A percentile compares a stretch with the other conserved stretches of the same genome.
phyloP scores from a whole-genome alignment of 2,888 invertebrate species.

The Hypomecis atomaria region DNA sequence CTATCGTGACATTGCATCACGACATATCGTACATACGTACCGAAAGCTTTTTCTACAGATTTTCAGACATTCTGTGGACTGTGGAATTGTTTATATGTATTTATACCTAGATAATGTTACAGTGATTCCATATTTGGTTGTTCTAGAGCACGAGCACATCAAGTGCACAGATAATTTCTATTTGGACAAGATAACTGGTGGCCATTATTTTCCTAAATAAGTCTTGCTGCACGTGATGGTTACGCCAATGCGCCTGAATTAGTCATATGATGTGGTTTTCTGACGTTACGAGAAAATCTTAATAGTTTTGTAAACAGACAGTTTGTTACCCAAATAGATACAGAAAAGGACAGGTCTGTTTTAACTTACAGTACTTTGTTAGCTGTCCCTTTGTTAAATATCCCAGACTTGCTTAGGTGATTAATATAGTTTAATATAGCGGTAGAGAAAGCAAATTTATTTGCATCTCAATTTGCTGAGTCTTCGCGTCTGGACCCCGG shows the following conservation, averaged over 20 bases:
- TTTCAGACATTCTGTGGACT: no score
- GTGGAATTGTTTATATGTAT: no score
- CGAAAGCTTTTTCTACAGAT: no score
- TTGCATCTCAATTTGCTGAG: no score
- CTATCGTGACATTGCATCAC: no score
- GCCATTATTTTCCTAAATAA: constrained; percentile 17
- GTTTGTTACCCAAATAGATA: neutral
- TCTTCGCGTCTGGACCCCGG: no score
- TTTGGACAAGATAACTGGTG: constrained; percentile 9
- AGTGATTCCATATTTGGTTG: constrained; percentile 11
- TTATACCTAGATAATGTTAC: neutral
- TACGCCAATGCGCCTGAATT: constrained; percentile 19
- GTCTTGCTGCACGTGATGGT: constrained; percentile 18
- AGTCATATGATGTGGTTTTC: constrained; percentile 18
- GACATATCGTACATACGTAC: no score
- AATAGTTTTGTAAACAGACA: neutral
- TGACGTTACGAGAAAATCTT: constrained; percentile 11
- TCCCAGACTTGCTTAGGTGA: no score
- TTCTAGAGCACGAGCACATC: constrained; percentile 28
- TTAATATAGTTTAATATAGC: no score
- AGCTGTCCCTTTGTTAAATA: no score
- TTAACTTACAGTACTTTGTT: no score
- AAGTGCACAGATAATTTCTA: constrained; percentile 20
- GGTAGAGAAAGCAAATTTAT: no score
- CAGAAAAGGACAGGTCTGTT: neutral